Conservation (phyloP, 2,888 invertebrate genomes). For the Lagria hirta region DNA sequence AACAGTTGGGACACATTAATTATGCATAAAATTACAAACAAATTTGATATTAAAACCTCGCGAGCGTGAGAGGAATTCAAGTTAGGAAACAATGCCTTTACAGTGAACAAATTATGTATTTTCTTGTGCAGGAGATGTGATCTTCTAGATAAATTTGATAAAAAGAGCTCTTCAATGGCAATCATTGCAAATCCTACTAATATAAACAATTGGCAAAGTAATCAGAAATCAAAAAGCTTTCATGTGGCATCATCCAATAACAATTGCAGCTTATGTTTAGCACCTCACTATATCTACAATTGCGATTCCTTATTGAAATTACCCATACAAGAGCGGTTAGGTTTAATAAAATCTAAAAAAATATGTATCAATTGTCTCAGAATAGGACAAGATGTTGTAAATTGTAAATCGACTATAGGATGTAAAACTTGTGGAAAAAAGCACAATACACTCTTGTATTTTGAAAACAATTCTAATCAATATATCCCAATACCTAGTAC, state of each 20-base stretch:
- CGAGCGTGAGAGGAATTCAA: slow-evolving; percentile 1
- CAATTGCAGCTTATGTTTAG: slow-evolving; percentile 12
- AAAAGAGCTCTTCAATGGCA: slow-evolving; percentile 15
- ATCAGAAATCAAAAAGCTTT: no score
- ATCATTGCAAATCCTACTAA: slow-evolving; percentile 1
- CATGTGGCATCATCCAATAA: no score
- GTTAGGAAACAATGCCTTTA: no score
- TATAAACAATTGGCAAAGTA: no score
- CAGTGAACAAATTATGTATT: slow-evolving; percentile 11
- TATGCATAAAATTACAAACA: slow-evolving; percentile 5
- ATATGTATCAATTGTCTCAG: slow-evolving; percentile 25
- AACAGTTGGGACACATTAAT: slow-evolving; percentile 24
- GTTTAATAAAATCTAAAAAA: slow-evolving; percentile 4
- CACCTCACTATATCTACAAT: slow-evolving; percentile 14
- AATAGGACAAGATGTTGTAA: slow-evolving; percentile 9
- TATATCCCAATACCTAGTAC: neutral
- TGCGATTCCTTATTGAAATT: slow-evolving; percentile 16
- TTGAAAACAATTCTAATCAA: neutral
- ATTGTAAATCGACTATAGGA: slow-evolving; percentile 9
- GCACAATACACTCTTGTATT: slow-evolving; percentile 23
- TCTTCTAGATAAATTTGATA: no score
- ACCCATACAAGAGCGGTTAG: slow-evolving; percentile 8
- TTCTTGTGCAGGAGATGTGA: slow-evolving; percentile 23
- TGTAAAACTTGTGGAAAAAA: slow-evolving; percentile 19
- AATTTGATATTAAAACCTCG: neutral